phyloP scores from a whole-genome alignment of 35 echinoderm and acorn worm species.

The Apostichopus californicus region DNA sequence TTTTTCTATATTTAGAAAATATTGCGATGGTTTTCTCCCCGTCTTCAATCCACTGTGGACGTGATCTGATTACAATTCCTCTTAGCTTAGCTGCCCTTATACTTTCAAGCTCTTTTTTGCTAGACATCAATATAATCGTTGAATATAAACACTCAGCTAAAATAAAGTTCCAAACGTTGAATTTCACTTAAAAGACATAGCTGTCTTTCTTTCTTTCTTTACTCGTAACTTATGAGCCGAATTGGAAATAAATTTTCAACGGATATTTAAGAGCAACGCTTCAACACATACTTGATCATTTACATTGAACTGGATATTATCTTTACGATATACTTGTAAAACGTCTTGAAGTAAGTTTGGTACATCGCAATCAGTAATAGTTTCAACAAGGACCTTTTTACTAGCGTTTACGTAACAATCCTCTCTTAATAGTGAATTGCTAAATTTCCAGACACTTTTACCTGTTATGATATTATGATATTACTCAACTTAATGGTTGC shows the following conservation, averaged over 20 bases:
- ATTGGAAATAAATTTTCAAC: not conserved
- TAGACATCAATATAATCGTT: not conserved
- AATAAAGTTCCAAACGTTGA: not conserved
- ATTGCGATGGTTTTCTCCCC: too few relatives aligned
- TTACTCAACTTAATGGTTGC: not conserved
- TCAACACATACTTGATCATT: slow-evolving; percentile 34
- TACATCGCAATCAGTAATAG: not conserved
- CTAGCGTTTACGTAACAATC: not conserved
- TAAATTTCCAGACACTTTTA: not conserved
- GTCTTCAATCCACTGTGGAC: too few relatives aligned
- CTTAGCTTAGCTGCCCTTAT: not conserved
- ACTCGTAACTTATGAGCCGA: not conserved
- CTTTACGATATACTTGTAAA: not conserved
- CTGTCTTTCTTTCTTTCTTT: slow-evolving; percentile 17
- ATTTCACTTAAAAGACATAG: slow-evolving; percentile 15
- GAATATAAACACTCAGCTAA: not conserved
- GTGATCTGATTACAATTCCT: too few relatives aligned
- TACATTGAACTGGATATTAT: slow-evolving; percentile 12
- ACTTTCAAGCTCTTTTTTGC: not conserved
- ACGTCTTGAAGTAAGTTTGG: not conserved
- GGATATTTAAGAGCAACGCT: slow-evolving; percentile 18
- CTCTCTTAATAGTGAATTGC: not conserved
- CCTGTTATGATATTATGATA: not conserved
- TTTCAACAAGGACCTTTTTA: not conserved
- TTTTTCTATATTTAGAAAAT: too few relatives aligned